Base-by-base conservation (phyloP, 2,797 vertebrate species). In the Protonibea diacanthus region DNA sequence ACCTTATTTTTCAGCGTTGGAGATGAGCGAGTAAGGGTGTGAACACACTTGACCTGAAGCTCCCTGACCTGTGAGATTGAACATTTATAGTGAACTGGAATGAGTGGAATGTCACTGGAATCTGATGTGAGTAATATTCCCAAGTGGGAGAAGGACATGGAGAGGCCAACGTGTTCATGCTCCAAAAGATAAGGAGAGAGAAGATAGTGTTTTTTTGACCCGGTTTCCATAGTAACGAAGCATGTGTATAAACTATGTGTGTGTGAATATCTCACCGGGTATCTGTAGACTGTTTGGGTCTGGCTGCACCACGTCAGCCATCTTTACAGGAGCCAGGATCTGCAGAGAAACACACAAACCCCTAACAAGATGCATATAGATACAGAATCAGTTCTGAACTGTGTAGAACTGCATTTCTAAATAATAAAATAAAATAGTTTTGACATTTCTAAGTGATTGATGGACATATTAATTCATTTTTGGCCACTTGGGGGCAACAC, bases 311-410 rank as follows among this genome's bases (percentile, higher is more conserved):
- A 67, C 13, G 38, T 92, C 89, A 83, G 90, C 84, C 93, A 93
- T 94, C 75, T 90, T 87, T 78, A 90, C 89, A 71, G 91, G 91
- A 87, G 91, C 86, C 91, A 91, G 89, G 56, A 40, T 91, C 93
- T 94, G 71, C 53, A 47, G 72, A 79, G 63, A 56, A 76, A 74
- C 69, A 69, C 61, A 65, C 2, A 0, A 64, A 64, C 45, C 48
- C 33, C 27, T 6, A 65, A 7, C 11, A 60, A 42, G 15, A 52
- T 45, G 23, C 29, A 55, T 27, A 4, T 1, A 10, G 40, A 71
- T 38, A 38, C 33, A 38, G 2, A 38, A 23, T 52, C 12, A 21
- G 4, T 23, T 23, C 5, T 61, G 14, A 45, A 23, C 25, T 11
- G 8, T 44, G 14, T 3, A 17, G 14, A 61, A 48, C 20, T 12